A percentile compares a stretch with the other conserved stretches of the same genome.
Conservation (phyloP, 2,113 vertebrate species). For the Otus sunia region DNA sequence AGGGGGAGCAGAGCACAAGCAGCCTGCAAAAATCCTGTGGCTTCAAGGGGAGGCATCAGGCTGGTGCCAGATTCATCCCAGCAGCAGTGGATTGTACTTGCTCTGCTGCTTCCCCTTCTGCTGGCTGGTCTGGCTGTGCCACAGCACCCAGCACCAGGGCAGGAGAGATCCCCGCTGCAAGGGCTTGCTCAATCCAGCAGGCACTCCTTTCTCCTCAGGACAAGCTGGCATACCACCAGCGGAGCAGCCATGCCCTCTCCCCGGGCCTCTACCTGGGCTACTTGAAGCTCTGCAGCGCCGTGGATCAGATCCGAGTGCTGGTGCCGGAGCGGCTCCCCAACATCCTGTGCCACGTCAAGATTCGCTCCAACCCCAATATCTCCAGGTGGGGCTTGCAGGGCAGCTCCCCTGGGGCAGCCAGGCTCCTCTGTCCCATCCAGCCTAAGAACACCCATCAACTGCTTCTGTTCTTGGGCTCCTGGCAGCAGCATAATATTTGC, state of each 20-base stretch:
- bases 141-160: accelerated
- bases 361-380: conserved; percentile 86
- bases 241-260: conserved; percentile 80
- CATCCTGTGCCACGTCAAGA: conserved; percentile 87
- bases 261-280: conserved; percentile 89
- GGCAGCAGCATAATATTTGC: accelerated
- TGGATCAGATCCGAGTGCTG: conserved; percentile 89
- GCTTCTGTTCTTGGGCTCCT: not conserved
- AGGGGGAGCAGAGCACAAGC: not conserved
- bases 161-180: accelerated
- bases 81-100: accelerated
- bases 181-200: not conserved
- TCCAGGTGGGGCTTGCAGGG: conserved; percentile 77
- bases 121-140: not conserved
- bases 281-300: conserved; percentile 88
- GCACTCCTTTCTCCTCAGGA: conserved; percentile 72
- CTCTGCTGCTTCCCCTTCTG: not conserved
- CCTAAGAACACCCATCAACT: not conserved
- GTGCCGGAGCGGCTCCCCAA: conserved; percentile 88
- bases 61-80: not conserved
- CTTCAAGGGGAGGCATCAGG: not conserved
- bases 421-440: not conserved
- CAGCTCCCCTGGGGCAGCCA: not conserved
- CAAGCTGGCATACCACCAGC: conserved; percentile 86
- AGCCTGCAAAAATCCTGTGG: not conserved